These are phyloP conservation scores for Actinopyga echinites DNA, from an alignment of 53 echinoderm and acorn worm species.

Conservation along the genomic window DNA sequence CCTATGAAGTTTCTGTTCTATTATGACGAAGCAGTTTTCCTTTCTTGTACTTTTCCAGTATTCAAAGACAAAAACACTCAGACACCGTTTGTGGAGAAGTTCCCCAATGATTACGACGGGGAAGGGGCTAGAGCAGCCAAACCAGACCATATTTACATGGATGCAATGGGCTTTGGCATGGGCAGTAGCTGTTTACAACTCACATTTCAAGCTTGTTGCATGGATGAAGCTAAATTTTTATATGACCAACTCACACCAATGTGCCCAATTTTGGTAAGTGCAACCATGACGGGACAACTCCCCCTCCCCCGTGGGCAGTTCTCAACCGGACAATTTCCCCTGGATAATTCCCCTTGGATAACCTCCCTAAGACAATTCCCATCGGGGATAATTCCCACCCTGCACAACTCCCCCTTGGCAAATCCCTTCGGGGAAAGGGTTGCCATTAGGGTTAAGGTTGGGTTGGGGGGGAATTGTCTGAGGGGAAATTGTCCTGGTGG, in stretches of 20 bases:
- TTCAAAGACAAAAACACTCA: slow-evolving; percentile 92
- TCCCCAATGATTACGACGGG: slow-evolving; percentile 78
- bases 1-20: background rate
- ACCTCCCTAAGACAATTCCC: too few relatives aligned
- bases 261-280: slow-evolving; percentile 87
- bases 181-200: slow-evolving; percentile 85
- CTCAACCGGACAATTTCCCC: too few relatives aligned
- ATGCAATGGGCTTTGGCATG: slow-evolving; percentile 96
- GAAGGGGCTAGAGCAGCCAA: slow-evolving; percentile 75
- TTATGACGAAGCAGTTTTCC: background rate
- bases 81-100: slow-evolving; percentile 83
- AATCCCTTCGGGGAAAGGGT: too few relatives aligned
- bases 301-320: too few relatives aligned
- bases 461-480: too few relatives aligned
- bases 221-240: slow-evolving; percentile 75
- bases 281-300: background rate
- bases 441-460: too few relatives aligned
- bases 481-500: too few relatives aligned
- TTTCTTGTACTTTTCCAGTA: slow-evolving; percentile 52
- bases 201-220: slow-evolving; percentile 92
- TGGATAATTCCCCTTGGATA: too few relatives aligned
- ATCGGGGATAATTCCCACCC: too few relatives aligned
- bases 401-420: too few relatives aligned
- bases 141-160: slow-evolving; percentile 96
- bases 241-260: slow-evolving; percentile 92